Percentiles rank a stretch among this genome's conserved stretches.
phyloP scores from a whole-genome alignment of 2,888 invertebrate species.

The Sinelater perroti region DNA sequence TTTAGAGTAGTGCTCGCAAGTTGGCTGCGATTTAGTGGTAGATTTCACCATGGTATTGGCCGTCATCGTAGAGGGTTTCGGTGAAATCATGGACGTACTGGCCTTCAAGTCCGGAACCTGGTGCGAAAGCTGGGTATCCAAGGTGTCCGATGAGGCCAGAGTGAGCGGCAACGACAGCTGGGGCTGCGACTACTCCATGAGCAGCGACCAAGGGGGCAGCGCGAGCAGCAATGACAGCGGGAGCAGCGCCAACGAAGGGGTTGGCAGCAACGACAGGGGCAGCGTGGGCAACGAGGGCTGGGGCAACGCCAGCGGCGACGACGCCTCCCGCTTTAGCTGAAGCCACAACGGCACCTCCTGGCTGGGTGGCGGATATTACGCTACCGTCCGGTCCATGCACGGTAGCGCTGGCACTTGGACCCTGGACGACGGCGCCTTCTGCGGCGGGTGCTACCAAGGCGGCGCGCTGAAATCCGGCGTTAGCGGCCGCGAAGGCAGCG shows the following conservation, averaged over 20 bases:
- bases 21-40: constrained; percentile 26
- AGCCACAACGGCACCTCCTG: constrained; percentile 45
- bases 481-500: constrained; percentile 41
- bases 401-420: constrained; percentile 45
- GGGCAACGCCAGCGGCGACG: constrained; percentile 23
- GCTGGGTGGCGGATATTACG: constrained; percentile 43
- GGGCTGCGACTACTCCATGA: constrained; percentile 22
- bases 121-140: constrained; percentile 43
- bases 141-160: constrained; percentile 8
- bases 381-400: constrained; percentile 50
- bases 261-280: constrained; percentile 11
- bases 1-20: background rate
- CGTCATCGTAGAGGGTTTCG: constrained; percentile 53
- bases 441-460: constrained; percentile 43
- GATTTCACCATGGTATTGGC: constrained; percentile 51
- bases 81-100: constrained; percentile 47
- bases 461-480: constrained; percentile 41
- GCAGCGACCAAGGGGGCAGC: constrained; percentile 23
- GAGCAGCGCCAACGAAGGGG: background rate
- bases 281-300: constrained; percentile 11
- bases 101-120: constrained; percentile 47
- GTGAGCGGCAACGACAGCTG: constrained; percentile 14
- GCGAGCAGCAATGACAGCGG: background rate
- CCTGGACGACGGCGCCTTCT: constrained; percentile 45
- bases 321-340: constrained; percentile 44